A percentile compares a stretch with the other conserved stretches of the same genome.
phyloP scores from a whole-genome alignment of 1,140 invertebrate genomes.

The Steinernema feltiae region DNA sequence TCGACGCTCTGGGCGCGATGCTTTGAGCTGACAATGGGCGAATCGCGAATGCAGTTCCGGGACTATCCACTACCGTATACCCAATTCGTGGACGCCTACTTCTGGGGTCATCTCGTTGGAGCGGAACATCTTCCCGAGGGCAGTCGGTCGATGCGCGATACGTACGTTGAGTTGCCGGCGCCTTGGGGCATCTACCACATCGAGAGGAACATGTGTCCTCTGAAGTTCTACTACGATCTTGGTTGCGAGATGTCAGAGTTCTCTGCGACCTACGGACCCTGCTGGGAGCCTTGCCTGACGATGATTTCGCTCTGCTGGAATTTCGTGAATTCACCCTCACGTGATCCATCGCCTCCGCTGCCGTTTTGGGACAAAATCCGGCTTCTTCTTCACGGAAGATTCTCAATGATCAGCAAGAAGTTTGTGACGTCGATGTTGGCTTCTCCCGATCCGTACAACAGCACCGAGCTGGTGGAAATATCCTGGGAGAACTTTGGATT shows the following conservation, averaged over 20 bases:
- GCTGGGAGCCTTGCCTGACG: conserved; percentile 95
- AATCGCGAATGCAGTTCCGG: conserved; percentile 80
- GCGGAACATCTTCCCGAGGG: conserved; percentile 69
- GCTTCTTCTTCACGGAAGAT: conserved; percentile 79
- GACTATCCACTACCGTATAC: conserved; percentile 82
- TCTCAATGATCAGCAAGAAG: conserved; percentile 77
- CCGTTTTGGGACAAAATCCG: conserved; percentile 97
- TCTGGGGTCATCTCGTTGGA: conserved; percentile 81
- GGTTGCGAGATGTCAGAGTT: conserved; percentile 71
- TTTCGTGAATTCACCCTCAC: conserved; percentile 75
- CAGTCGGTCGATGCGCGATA: conserved; percentile 40
- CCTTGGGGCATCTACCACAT: conserved; percentile 62
- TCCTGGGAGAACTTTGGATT: conserved; percentile 83
- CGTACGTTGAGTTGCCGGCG: conserved; percentile 60
- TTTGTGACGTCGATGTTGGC: conserved; percentile 59
- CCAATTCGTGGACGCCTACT: conserved; percentile 73
- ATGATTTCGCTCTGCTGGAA: conserved; percentile 79
- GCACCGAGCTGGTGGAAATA: conserved; percentile 95
- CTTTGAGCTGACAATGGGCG: conserved; percentile 71
- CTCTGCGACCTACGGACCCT: conserved; percentile 88
- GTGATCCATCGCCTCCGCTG: conserved; percentile 84
- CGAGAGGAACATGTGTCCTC: conserved; percentile 75
- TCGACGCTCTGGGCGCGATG: conserved; percentile 83
- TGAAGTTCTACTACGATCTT: conserved; percentile 97
- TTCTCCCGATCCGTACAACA: conserved; percentile 84